Base-by-base conservation (phyloP, 2,888 invertebrate species). In the Idaea straminata region DNA sequence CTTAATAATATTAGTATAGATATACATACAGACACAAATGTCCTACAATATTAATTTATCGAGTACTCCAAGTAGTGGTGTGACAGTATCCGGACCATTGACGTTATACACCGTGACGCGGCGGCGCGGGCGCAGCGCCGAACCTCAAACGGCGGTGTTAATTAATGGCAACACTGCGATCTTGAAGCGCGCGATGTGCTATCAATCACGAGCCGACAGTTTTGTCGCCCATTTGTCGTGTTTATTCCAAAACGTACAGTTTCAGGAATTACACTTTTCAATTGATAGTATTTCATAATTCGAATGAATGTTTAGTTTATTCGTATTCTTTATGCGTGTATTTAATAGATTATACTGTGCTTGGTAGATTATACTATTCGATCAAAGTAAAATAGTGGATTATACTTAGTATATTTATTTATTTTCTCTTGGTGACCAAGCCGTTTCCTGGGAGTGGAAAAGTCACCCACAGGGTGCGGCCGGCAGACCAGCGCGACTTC, bases 111-210 rank as follows among this genome's bases (percentile, higher is more conserved):
- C 72, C 78, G 80, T 81, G 78, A 78, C 83, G 79, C 72, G 71
- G 66, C 63, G 61, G 64, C 71, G 69, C 65, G 63, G 71, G 66
- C 63, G 61, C 66, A 70, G 69, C 65, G 63, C 71, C 62, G 68
- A 71, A 72, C 71, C 74, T 71, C 75, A 73, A 70, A 75, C 82
- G 80, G 79, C 74, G 78, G 84, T 79, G 85, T 81, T 89, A 89
- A 91, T 90, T 90, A 89, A 89, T 86, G 82, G 76, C 80, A 80
- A 78, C 82, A 80, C 74, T 79, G 86, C 85, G 88, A 89, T 91
- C 88, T 87, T 87, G 87, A 85, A 85, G 86, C 79, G 84, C 85
- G 86, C 79, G 84, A 87, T 88, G 88, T 84, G 76, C 84, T 83
- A 89, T 91, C 88, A 85, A 90, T 91, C 88, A 88, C 78, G 63